Percentiles rank a stretch among this genome's conserved stretches.
Conservation (phyloP, 2,888 invertebrate species). For the Blastobasis lacticolella region DNA sequence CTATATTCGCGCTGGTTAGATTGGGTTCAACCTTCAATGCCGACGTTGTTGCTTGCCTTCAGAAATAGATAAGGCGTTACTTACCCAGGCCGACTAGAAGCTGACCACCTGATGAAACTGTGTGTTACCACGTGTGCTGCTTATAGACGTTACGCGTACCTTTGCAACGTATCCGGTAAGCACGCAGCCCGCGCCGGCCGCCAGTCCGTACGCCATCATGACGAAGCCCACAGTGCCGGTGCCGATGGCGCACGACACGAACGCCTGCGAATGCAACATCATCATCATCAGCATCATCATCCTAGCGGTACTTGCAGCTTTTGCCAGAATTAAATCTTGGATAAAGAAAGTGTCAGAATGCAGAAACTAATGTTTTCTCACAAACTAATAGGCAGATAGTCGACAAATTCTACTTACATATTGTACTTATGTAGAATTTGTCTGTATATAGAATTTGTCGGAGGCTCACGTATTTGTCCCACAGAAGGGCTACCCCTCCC, state of each 20-base stretch:
- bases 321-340: neutral
- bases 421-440: no score
- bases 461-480: no score
- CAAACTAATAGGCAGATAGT: neutral
- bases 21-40: neutral
- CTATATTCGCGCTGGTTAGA: neutral
- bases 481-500: no score
- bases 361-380: neutral
- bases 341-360: neutral
- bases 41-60: neutral
- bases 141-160: slow-evolving; percentile 22
- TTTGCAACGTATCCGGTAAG: slow-evolving; percentile 54
- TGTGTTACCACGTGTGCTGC: no score
- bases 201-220: slow-evolving; percentile 79
- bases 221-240: slow-evolving; percentile 80
- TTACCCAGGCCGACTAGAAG: neutral
- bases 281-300: neutral
- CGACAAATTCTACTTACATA: no score
- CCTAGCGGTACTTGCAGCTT: neutral
- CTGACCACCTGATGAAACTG: neutral
- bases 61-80: neutral
- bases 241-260: slow-evolving; percentile 74
- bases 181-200: slow-evolving; percentile 75
- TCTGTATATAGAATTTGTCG: no score
- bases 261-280: slow-evolving; percentile 51